Evolutionary conservation across 2,888 invertebrate species (phyloP), one percentile per base, ranked within the genome.

Genomic region (Apamea sordens): DNA sequence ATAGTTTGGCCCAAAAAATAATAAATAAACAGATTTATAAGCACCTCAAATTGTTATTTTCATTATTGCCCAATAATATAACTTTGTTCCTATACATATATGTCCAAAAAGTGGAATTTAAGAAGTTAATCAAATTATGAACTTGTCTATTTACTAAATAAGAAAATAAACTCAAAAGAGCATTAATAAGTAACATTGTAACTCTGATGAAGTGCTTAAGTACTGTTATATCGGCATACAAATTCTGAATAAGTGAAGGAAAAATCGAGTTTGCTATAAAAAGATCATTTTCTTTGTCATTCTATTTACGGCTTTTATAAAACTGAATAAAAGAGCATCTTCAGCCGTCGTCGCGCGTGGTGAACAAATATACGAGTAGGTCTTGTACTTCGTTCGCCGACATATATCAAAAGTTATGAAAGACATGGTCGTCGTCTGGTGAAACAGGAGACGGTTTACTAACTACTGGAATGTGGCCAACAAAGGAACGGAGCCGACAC

Each of bases 391-490:
- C n/a, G 83, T 87, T 76, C 83, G 70, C 80, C 82, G 88, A 88
- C 90, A 90, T 91, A 88, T 88, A 87, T 91, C 87, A 87, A 73
- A 87, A 81, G 83, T 79, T 86, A 86, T 86, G 88, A 91, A 90
- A 90, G 84, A 85, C 79, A 71, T 77, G 78, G 86, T 50, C 80
- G 78, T 59, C 69, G 73, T 90, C 82, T 85, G 86, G 83, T 88
- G 91, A 90, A 92, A 92, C 88, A 87, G 86, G 91, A 91, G 85
- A 85, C 88, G 84, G 79, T 76, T 83, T 79, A 82, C 89, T 91
- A 88, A 90, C 91, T 89, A 91, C 92, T 93, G 92, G 93, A 89
- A 85, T 80, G 82, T 64, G 76, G 92, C 93, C 92, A 93, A 92
- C 89, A 89, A 90, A 86, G 87, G 87, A 91, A 81, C 32, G 15